phyloP scores from a whole-genome alignment of 1,140 invertebrate species.

The Andricus grossulariae region DNA sequence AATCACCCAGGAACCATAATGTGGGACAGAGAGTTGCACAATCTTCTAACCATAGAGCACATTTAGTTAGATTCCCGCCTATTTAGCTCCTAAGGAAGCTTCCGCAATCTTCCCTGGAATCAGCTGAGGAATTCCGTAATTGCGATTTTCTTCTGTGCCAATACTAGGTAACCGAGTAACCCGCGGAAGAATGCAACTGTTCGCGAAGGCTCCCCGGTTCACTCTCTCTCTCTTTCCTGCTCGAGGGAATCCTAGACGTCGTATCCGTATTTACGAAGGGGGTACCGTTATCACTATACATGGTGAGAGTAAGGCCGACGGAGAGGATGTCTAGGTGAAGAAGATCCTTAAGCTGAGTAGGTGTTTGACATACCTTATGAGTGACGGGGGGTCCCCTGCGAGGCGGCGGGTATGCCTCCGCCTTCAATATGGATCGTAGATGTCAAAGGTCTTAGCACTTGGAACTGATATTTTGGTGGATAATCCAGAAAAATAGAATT shows the following conservation, averaged over 20 bases:
- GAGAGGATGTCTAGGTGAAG: neutral
- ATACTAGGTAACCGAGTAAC: conserved; percentile 31
- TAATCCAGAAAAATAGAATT: neutral
- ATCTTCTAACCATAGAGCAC: neutral
- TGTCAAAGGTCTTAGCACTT: conserved; percentile 45
- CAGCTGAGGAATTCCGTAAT: conserved; percentile 24
- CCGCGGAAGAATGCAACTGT: conserved; percentile 23
- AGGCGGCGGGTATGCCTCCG: conserved; percentile 35
- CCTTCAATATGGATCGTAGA: conserved; percentile 55
- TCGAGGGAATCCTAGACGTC: conserved; percentile 26
- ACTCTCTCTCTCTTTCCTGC: conserved; percentile 20
- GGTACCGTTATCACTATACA: conserved; percentile 31
- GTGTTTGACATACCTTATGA: conserved; percentile 48
- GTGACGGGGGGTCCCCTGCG: conserved; percentile 39
- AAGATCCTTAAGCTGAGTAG: neutral
- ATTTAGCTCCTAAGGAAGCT: conserved; percentile 9
- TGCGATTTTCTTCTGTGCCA: conserved; percentile 25
- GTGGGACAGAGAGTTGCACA: conserved; percentile 1
- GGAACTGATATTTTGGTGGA: conserved; percentile 30
- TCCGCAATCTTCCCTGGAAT: conserved; percentile 29
- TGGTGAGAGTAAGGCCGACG: conserved; percentile 39
- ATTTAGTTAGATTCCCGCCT: neutral
- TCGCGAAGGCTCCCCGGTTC: neutral
- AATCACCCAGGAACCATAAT: neutral
- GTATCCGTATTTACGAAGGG: neutral